Evolutionary conservation across 2,888 invertebrate species (phyloP), one percentile per base, ranked within the genome.

Genomic region (Phyto melanocephala): DNA sequence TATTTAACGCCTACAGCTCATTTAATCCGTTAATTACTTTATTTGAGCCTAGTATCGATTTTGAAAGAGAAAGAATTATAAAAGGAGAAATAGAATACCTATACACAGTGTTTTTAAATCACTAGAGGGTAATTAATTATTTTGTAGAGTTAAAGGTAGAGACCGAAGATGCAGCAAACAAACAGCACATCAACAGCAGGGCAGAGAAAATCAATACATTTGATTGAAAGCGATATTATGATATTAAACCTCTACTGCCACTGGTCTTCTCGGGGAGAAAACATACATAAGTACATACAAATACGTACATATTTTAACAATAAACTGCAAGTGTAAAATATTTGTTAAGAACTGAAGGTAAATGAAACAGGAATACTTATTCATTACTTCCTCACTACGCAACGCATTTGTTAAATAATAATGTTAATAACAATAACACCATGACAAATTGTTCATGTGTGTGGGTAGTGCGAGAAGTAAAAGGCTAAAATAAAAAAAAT

Each of bases 11-110:
- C 63, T 62, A n/a, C 68, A 68, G 70, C n/a, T 42, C 35, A 52
- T 52, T 68, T 60, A 74, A 75, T 58, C 37, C 62, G 11, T 62
- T 77, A 77, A 68, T 77, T 68, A 13, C 67, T 77, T 58, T 28
- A 60, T 67, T 54, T 24, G 52, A 50, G 8, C n/a, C n/a, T 67
- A n/a, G 15, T 37, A 72, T 60, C 60, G 1, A 24, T 60, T 65
- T 40, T 10, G 47, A 35, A 15, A 20, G 2, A 15, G 45, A 0
- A 0, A 67, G 8, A 11, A 6, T 37, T 11, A 8, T 37, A 37
- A 40, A 40, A 54, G 10, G 10, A 52, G 50, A 58, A 3, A 4
- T 50, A 56, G n/a, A 60, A 47, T 3, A 68, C n/a, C n/a, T 35
- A 60, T 33, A 20, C 33, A 52, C 15, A 42, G 2, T 58, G 20